phyloP scores from a whole-genome alignment of 2,888 invertebrate species.

The Pimpla rufipes region DNA sequence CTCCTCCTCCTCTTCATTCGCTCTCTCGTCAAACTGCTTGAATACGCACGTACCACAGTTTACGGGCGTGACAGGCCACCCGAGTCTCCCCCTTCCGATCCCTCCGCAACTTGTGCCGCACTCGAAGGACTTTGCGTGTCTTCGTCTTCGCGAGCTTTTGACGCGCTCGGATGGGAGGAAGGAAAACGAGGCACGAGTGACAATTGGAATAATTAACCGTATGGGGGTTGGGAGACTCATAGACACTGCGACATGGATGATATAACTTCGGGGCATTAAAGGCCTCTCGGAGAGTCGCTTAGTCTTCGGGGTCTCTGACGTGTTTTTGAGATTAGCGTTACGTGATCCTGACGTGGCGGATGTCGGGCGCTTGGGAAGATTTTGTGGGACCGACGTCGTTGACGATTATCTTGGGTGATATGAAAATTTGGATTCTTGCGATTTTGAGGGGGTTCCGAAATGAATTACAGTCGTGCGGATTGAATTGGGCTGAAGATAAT shows the following conservation, averaged over 20 bases:
- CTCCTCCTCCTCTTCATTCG: conserved; percentile 20
- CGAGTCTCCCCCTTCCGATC: too few relatives aligned
- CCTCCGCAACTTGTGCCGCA: conserved; percentile 54
- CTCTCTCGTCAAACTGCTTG: conserved; percentile 54
- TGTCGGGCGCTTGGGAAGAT: not conserved
- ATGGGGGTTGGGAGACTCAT: conserved; percentile 35
- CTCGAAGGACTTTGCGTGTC: conserved; percentile 31
- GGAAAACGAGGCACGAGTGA: conserved; percentile 36
- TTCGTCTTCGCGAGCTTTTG: conserved; percentile 13
- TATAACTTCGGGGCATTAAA: conserved; percentile 51
- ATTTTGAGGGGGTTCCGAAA: too few relatives aligned
- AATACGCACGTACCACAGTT: conserved; percentile 64
- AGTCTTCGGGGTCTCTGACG: too few relatives aligned
- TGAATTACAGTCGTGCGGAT: too few relatives aligned
- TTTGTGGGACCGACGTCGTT: too few relatives aligned
- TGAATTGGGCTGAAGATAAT: not conserved
- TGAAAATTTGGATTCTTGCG: not conserved
- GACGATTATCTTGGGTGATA: too few relatives aligned
- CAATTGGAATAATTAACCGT: conserved; percentile 67
- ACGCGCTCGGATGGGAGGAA: conserved; percentile 52
- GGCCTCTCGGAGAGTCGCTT: not conserved
- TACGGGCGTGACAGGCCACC: conserved; percentile 68
- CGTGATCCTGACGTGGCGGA: not conserved
- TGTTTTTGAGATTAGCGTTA: not conserved
- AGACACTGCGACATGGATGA: conserved; percentile 55